Evolutionary conservation across 2,888 invertebrate species (phyloP), one percentile per base, ranked within the genome.

Genomic region (Netelia inedita): DNA sequence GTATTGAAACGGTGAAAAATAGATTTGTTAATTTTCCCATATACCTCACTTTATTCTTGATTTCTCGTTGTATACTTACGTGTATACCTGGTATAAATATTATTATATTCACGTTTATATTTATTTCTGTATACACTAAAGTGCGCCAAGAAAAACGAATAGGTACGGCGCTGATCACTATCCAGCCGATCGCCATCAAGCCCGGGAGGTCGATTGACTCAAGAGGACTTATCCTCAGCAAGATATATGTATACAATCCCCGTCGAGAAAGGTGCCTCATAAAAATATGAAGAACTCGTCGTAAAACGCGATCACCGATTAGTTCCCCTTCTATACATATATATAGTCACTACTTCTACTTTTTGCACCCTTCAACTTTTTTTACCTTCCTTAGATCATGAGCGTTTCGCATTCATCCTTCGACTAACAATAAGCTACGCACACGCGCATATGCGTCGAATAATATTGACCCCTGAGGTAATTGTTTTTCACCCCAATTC

Each of bases 231-330:
- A 66, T 23, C 59, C 59, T 73, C 68, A 41, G 68, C 16, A 2
- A 57, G 59, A 53, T 21, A 35, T 65, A 35, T 35, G 19, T 46
- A 53, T 21, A 50, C 50, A 68, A 73, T 87, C 85, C 86, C 72
- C 72, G 66, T 76, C 66, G 68, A 41, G 88, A 69, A 87, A 90
- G 79, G 85, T 81, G 85, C 78, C 85, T 91, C 90, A 88, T 90
- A 91, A 91, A 90, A 91, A 88, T 90, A 91, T 90, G 86, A 89
- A 88, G 79, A 86, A 88, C 87, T 82, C 79, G 75, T 86, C 89
- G 88, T 91, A 90, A 90, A 90, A 88, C 85, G 88, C 89, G 89
- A 90, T 90, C 89, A 88, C 79, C 89, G 91, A 91, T 90, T 90
- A 90, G 90, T 87, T 78, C 68, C 57, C 63, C 43, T 23, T 53